phyloP scores from a whole-genome alignment of 1,140 invertebrate species.

The Colletes latitarsis region DNA sequence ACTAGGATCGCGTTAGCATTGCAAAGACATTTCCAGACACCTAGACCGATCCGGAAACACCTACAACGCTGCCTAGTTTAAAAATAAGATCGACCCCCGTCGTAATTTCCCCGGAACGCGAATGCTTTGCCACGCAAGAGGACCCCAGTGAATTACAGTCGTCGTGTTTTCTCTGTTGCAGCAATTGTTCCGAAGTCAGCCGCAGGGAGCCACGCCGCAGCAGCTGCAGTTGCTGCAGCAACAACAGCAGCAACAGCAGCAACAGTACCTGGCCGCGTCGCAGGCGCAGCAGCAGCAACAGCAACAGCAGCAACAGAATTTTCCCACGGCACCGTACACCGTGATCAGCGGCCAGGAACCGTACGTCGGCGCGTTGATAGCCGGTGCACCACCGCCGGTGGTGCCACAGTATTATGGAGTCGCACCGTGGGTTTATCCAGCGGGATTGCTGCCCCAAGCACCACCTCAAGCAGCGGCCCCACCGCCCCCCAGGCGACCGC shows the following conservation, averaged over 20 bases:
- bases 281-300: constrained; percentile 87
- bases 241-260: constrained; percentile 82
- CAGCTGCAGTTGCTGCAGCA: constrained; percentile 81
- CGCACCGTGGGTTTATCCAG: constrained; percentile 92
- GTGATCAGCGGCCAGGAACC: constrained; percentile 92
- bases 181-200: constrained; percentile 93
- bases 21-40: too few species aligned
- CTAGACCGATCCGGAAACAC: too few species aligned
- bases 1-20: too few species aligned
- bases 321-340: constrained; percentile 91
- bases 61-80: too few species aligned
- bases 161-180: constrained; percentile 80
- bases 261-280: constrained; percentile 84
- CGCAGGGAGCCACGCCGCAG: constrained; percentile 82
- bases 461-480: constrained; percentile 83
- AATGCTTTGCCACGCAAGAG: too few species aligned
- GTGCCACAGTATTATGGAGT: constrained; percentile 91
- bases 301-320: constrained; percentile 85
- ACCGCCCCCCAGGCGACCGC: constrained; percentile 85
- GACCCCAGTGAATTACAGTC: neutral
- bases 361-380: constrained; percentile 84
- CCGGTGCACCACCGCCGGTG: constrained; percentile 84
- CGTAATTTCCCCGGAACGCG: too few species aligned
- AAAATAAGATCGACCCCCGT: too few species aligned
- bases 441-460: constrained; percentile 87